Evolutionary conservation across 30 jellyfish, hydroid and myxozoan genomes (phyloP).

Genomic region (Aurelia coerulea): DNA sequence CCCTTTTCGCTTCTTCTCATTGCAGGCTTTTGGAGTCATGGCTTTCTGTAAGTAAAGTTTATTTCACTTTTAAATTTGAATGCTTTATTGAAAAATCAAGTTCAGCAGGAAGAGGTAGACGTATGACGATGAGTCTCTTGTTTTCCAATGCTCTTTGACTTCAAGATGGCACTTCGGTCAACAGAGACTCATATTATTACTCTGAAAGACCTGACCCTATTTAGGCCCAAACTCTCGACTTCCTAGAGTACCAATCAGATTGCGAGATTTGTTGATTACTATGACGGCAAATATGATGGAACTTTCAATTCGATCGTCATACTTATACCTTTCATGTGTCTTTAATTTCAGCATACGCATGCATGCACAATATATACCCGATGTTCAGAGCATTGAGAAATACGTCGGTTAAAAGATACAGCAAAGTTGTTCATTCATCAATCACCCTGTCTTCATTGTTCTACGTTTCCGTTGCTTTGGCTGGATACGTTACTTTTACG

Average conservation of each 20-base stretch:
- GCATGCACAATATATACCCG: constrained; percentile 83
- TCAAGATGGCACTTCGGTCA: too few species aligned
- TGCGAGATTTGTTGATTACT: too few species aligned
- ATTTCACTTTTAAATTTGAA: background rate
- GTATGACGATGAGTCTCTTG: too few species aligned
- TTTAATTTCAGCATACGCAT: constrained; percentile 66
- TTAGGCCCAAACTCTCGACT: too few species aligned
- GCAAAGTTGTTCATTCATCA: constrained; percentile 78
- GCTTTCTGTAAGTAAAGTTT: constrained; percentile 66
- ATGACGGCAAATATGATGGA: too few species aligned
- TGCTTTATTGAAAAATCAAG: background rate
- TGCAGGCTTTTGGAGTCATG: constrained; percentile 86
- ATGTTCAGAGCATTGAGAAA: constrained; percentile 68
- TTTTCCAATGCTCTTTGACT: too few species aligned
- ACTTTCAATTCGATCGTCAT: too few species aligned
- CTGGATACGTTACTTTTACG: constrained; percentile 81
- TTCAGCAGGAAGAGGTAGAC: too few species aligned
- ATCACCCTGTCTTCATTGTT: constrained; percentile 52
- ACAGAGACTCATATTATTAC: too few species aligned
- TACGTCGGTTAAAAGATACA: constrained; percentile 63
- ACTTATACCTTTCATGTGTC: too few species aligned
- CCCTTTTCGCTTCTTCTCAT: background rate
- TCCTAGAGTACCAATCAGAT: too few species aligned
- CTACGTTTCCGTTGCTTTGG: constrained; percentile 72
- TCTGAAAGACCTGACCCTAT: too few species aligned